These are phyloP conservation scores for Cataglyphis cursor DNA, from an alignment of 2,888 invertebrate species.

Conservation along the genomic window DNA sequence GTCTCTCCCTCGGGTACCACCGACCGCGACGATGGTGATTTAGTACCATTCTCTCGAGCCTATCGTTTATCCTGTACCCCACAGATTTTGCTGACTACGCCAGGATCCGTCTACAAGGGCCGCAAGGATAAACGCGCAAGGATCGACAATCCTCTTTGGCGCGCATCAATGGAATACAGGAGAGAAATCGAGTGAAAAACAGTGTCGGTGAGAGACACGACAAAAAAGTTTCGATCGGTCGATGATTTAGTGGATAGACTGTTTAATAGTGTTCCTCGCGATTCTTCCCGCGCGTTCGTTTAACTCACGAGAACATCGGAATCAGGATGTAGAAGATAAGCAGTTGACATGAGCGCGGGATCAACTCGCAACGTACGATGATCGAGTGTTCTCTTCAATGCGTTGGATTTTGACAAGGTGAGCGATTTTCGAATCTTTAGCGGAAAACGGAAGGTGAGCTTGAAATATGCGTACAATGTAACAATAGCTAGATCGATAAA, in stretches of 20 bases:
- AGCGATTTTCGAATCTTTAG: slow-evolving; percentile 21
- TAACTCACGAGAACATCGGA: slow-evolving; percentile 9
- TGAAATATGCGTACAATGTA: neutral
- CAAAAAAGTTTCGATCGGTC: slow-evolving; percentile 57
- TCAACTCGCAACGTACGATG: slow-evolving; percentile 19
- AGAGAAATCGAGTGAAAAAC: slow-evolving; percentile 24
- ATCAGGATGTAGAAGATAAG: slow-evolving; percentile 24
- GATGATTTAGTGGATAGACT: slow-evolving; percentile 62
- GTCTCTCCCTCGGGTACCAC: slow-evolving; percentile 68
- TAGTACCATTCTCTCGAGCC: slow-evolving; percentile 56
- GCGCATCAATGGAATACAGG: neutral
- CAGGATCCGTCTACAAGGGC: slow-evolving; percentile 1
- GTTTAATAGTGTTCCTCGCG: slow-evolving; percentile 28
- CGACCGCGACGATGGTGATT: slow-evolving; percentile 69
- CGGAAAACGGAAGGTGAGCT: neutral
- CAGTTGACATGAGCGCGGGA: slow-evolving; percentile 29
- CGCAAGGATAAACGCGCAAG: neutral
- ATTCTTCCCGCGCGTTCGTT: slow-evolving; percentile 31
- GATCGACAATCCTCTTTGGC: neutral
- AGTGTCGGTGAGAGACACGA: slow-evolving; percentile 10
- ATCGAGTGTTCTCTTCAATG: slow-evolving; percentile 29
- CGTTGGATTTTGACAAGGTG: slow-evolving; percentile 45
- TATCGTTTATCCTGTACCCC: slow-evolving; percentile 8
- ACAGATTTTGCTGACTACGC: slow-evolving; percentile 19
- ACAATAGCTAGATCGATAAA: slow-evolving; percentile 12